Conservation (phyloP, 2,113 vertebrate genomes). For the Labrus mixtus region DNA sequence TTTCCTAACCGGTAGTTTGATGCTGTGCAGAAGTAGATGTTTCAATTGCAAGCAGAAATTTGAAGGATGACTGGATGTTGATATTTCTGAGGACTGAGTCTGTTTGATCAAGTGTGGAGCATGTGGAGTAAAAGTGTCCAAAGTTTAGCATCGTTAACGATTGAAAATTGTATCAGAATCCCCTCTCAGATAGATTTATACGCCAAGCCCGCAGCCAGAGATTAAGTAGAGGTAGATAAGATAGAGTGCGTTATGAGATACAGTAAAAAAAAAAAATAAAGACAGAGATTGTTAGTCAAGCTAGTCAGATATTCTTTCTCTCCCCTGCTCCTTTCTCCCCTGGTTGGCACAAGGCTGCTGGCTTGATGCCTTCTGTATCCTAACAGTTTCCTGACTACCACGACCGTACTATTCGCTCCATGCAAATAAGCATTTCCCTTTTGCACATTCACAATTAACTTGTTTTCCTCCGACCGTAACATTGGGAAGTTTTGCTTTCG, state of each 20-base stretch:
- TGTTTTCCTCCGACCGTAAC: conserved; percentile 34
- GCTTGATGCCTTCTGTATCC: conserved; percentile 53
- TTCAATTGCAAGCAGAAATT: too few species aligned
- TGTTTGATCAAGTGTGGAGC: too few species aligned
- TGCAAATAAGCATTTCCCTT: conserved; percentile 62
- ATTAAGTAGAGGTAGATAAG: conserved; percentile 15
- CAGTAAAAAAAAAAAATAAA: conserved; percentile 37
- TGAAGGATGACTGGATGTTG: too few species aligned
- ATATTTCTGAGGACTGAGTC: too few species aligned
- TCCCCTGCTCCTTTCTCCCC: conserved; percentile 71
- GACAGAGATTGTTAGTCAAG: conserved; percentile 31
- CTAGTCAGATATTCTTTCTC: conserved; percentile 71
- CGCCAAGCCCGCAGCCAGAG: background rate
- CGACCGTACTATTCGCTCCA: conserved; percentile 30
- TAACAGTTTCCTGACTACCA: conserved; percentile 28
- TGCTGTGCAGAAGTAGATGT: too few species aligned
- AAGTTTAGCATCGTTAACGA: too few species aligned
- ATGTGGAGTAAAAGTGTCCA: too few species aligned
- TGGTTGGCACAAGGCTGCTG: conserved; percentile 66
- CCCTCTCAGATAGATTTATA: too few species aligned
- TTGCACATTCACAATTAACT: conserved; percentile 57
- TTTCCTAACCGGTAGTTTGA: too few species aligned
- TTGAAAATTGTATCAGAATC: too few species aligned
- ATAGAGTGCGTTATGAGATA: conserved; percentile 38
- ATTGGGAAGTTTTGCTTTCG: conserved; percentile 38